Conservation (phyloP, 2,888 invertebrate species). For the Pyrochroa serraticornis region DNA sequence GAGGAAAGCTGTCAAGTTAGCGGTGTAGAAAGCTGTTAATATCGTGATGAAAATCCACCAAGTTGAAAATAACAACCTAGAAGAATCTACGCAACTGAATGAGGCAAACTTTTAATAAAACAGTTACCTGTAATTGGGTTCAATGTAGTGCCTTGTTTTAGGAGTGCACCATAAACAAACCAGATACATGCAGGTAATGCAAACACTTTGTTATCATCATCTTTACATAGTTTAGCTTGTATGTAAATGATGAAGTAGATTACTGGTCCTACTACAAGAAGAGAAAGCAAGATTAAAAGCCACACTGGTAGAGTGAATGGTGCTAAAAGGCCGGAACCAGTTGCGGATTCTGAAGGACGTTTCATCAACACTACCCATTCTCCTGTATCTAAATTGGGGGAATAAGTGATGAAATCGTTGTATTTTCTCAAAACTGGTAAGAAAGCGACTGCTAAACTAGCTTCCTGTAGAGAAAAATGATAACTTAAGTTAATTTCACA, state of each 20-base stretch:
- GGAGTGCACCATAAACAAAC: slow-evolving; percentile 86
- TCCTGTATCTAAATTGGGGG: slow-evolving; percentile 72
- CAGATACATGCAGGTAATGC: slow-evolving; percentile 76
- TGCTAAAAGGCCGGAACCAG: slow-evolving; percentile 81
- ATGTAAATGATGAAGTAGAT: slow-evolving; percentile 74
- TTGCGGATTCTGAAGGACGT: slow-evolving; percentile 80
- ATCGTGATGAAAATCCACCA: slow-evolving; percentile 93
- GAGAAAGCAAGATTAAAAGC: slow-evolving; percentile 73
- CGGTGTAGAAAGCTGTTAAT: slow-evolving; percentile 88
- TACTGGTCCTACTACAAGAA: slow-evolving; percentile 77
- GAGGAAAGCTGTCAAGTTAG: slow-evolving; percentile 87
- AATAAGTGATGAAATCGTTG: slow-evolving; percentile 64
- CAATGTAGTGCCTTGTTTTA: slow-evolving; percentile 85
- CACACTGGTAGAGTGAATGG: slow-evolving; percentile 71
- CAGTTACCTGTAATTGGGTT: slow-evolving; percentile 78
- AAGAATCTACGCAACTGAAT: slow-evolving; percentile 67
- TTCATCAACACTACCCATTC: slow-evolving; percentile 81
- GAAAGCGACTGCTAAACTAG: slow-evolving; percentile 81
- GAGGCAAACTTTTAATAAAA: not conserved
- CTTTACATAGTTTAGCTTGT: slow-evolving; percentile 67
- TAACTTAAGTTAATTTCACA: not conserved
- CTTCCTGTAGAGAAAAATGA: slow-evolving; percentile 61
- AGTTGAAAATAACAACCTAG: slow-evolving; percentile 82
- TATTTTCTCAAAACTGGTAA: slow-evolving; percentile 67
- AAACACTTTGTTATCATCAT: slow-evolving; percentile 64